phyloP scores from a whole-genome alignment of 2,113 vertebrate genomes.

The Marmota monax region DNA sequence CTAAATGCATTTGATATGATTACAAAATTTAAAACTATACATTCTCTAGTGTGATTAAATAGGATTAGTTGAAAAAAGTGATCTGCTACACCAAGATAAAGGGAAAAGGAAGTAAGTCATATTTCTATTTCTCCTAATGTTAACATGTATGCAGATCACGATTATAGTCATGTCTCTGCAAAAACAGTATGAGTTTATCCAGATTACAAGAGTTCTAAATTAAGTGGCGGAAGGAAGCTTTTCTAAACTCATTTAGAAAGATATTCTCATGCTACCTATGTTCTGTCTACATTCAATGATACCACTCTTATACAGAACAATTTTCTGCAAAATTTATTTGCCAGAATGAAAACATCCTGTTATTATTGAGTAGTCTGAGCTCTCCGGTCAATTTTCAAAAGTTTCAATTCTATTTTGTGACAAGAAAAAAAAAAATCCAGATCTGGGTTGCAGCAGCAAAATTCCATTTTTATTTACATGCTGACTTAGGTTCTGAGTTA shows the following conservation, averaged over 20 bases:
- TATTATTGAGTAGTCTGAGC: neutral
- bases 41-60: conserved; percentile 41
- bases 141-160: neutral
- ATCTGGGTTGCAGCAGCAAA: neutral
- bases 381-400: conserved; percentile 49
- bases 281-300: neutral
- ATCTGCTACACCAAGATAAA: neutral
- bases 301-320: neutral
- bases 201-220: neutral
- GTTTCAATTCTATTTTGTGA: conserved; percentile 39
- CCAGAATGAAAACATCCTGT: conserved; percentile 7
- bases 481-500: neutral
- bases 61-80: conserved; percentile 1
- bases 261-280: neutral
- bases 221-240: neutral
- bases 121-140: conserved; percentile 35
- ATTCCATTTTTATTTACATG: neutral
- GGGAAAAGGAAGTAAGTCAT: neutral
- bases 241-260: neutral
- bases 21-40: neutral
- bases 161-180: neutral
- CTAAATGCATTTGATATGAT: conserved; percentile 1
- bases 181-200: neutral
- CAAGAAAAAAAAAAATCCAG: neutral
- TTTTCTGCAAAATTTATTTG: neutral